phyloP scores from a whole-genome alignment of 2,888 invertebrate genomes.

The Andricus curvator region DNA sequence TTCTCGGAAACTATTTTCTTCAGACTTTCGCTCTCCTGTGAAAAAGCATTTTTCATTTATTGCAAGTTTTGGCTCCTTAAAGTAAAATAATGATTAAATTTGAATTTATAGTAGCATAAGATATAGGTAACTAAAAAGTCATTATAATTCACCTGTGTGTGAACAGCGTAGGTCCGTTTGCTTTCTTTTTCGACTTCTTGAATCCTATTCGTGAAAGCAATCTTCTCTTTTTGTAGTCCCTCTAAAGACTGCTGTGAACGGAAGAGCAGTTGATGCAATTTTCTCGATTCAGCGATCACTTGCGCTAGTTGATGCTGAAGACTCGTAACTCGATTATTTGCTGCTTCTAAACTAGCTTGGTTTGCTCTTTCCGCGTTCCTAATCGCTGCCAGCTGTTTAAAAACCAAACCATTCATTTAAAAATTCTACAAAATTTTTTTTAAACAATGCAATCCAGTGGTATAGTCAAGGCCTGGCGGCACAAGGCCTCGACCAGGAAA shows the following conservation, averaged over 20 bases:
- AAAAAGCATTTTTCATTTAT: constrained; percentile 15
- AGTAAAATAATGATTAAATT: too few relatives aligned
- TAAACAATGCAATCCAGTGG: neutral
- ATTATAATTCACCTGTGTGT: constrained; percentile 62
- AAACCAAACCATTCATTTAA: constrained; percentile 11
- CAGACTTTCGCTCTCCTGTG: constrained; percentile 68
- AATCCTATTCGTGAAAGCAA: constrained; percentile 64
- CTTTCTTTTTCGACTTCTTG: constrained; percentile 65
- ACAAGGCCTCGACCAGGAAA: too few relatives aligned
- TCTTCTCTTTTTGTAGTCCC: constrained; percentile 74
- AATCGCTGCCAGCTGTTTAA: constrained; percentile 78
- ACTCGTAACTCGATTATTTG: constrained; percentile 79
- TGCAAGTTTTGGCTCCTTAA: too few relatives aligned
- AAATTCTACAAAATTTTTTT: neutral
- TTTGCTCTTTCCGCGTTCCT: constrained; percentile 79
- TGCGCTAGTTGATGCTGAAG: constrained; percentile 80
- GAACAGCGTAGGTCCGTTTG: constrained; percentile 60
- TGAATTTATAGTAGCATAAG: too few relatives aligned
- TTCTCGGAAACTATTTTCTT: constrained; percentile 65
- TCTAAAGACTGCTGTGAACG: constrained; percentile 80
- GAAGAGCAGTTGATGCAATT: constrained; percentile 79
- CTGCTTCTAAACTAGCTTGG: constrained; percentile 80
- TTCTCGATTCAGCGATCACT: constrained; percentile 78
- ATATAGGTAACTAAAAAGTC: neutral
- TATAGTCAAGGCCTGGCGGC: too few relatives aligned